A percentile compares a stretch with the other conserved stretches of the same genome.
phyloP scores from a whole-genome alignment of 2,113 vertebrate species.

The Geothlypis trichas region DNA sequence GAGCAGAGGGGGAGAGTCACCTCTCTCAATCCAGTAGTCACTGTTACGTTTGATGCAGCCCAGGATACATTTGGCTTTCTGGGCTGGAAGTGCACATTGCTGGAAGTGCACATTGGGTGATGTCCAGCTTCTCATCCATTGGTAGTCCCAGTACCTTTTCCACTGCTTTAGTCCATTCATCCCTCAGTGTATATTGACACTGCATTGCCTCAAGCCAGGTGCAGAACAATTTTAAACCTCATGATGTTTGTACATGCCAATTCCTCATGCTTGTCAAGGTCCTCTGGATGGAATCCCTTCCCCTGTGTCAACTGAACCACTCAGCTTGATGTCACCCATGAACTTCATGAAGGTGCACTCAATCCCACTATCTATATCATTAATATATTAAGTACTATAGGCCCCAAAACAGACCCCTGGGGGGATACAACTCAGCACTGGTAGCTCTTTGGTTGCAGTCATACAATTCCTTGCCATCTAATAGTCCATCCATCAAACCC shows the following conservation, averaged over 20 bases:
- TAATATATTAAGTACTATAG: background rate
- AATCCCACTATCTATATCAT: background rate
- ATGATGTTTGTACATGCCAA: background rate
- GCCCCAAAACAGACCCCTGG: background rate
- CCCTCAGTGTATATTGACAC: background rate
- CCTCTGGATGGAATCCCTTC: background rate
- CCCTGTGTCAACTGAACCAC: accelerated
- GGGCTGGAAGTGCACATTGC: background rate
- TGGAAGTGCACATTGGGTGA: accelerated
- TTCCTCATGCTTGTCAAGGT: background rate
- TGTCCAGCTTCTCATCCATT: background rate
- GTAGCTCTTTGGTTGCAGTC: background rate
- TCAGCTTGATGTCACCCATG: background rate
- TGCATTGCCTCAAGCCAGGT: background rate
- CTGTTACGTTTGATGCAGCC: accelerated
- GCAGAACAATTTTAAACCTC: background rate
- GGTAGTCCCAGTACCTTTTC: background rate
- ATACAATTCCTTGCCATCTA: background rate
- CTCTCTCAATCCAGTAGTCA: background rate
- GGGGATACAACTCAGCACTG: background rate
- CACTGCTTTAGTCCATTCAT: background rate
- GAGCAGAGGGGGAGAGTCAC: background rate
- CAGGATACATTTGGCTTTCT: background rate
- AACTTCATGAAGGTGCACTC: background rate
- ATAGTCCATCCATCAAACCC: background rate